phyloP scores from a whole-genome alignment of 2,888 invertebrate species.

The Limenitis camilla region DNA sequence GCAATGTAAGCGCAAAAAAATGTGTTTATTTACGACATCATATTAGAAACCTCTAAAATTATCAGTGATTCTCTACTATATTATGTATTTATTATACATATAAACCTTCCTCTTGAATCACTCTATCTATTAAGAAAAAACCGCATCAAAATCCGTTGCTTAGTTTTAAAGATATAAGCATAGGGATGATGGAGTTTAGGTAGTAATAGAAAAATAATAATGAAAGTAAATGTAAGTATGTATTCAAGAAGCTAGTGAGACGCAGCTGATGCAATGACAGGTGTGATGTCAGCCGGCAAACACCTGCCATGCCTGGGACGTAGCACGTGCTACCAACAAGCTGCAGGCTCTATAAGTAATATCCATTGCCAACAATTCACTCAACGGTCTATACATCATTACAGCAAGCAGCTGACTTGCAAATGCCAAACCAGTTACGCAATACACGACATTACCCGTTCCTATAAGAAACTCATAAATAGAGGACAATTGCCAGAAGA shows the following conservation, averaged over 20 bases:
- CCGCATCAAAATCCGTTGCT: too few species aligned
- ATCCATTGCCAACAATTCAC: slow-evolving; percentile 38
- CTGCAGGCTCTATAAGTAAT: slow-evolving; percentile 47
- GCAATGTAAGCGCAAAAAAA: too few species aligned
- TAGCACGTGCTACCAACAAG: slow-evolving; percentile 62
- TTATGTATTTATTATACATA: too few species aligned
- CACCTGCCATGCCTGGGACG: slow-evolving; percentile 61
- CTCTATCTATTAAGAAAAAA: too few species aligned
- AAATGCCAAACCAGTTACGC: slow-evolving; percentile 28
- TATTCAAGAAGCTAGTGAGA: slow-evolving; percentile 47
- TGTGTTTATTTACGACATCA: too few species aligned
- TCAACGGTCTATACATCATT: slow-evolving; percentile 13
- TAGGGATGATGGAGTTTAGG: too few species aligned
- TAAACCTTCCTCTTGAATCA: too few species aligned
- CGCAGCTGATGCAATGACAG: slow-evolving; percentile 68
- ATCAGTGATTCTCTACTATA: too few species aligned
- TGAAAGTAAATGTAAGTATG: too few species aligned
- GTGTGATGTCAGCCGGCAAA: slow-evolving; percentile 66
- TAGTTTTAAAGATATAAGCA: too few species aligned
- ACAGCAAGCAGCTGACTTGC: slow-evolving; percentile 38
- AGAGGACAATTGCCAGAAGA: slow-evolving; percentile 21
- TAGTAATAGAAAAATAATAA: too few species aligned
- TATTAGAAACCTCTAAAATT: too few species aligned
- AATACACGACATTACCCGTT: slow-evolving; percentile 22
- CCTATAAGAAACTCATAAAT: slow-evolving; percentile 19